Evolutionary conservation across 2,797 vertebrate species (phyloP), one percentile per base, ranked within the genome.

Genomic region (Cetoscarus ocellatus): DNA sequence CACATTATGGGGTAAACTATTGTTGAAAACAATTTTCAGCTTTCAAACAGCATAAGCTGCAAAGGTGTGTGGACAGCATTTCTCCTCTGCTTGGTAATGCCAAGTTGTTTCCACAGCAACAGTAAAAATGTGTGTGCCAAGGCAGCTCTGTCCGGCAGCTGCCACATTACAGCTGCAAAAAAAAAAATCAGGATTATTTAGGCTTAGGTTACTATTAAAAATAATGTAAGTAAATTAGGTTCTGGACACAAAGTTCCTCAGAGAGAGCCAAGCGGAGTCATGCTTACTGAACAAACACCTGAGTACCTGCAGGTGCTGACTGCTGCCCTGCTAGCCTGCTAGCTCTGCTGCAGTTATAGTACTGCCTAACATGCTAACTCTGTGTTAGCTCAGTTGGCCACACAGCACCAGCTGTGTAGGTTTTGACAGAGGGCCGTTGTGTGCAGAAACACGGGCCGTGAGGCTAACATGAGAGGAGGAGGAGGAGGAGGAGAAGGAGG

Each of bases 291-390:
- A 56, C 15, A 12, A 2, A 74, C 27, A 10, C 3, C 35, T 12
- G 9, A 38, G 43, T 3, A 5, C 3, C 43, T 53, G 79, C 74
- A 78, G 73, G 73, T 73, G 73, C 39, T 72, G 35, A 36, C 17
- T 17, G 58, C 15, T n/a, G 15, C 67, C 68, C 43, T 6, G 39
- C 39, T 71, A 67, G 78, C 72, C 67, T 58, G 68, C 43, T 57
- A 55, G 68, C 74, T 49, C 12, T 15, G 11, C 52, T 35, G 34
- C 3, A 1, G 13, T 43, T 34, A 38, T 53, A 15, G 10, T 3
- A 44, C 36, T 1, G 50, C 52, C 63, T 55, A 48, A 40, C 15
- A 13, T 66, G 85, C 54, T 61, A 71, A 7, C 52, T n/a, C 7
- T 2, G 1, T 50, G 73, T 36, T 70, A 82, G 70, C 81, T n/a